Percentiles rank a stretch among this genome's conserved stretches.
Conservation (phyloP, 2,888 invertebrate species). For the Hypolimnas misippus region DNA sequence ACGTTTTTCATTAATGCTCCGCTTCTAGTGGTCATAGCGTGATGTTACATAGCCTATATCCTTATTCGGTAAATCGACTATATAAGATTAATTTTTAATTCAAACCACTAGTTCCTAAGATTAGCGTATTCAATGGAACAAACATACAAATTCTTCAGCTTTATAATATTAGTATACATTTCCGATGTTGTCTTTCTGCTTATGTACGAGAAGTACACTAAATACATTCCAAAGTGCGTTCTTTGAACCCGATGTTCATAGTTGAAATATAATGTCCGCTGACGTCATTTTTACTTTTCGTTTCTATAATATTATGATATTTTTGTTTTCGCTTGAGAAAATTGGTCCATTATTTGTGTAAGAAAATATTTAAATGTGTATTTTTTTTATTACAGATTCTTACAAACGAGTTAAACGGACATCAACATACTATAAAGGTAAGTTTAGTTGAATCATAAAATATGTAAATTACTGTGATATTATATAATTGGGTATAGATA, state of each 20-base stretch:
- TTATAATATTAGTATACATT: background rate
- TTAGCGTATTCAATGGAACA: too few species aligned
- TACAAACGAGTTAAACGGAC: constrained; percentile 3
- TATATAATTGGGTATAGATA: too few species aligned
- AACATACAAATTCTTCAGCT: too few species aligned
- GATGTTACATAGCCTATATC: too few species aligned
- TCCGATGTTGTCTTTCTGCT: background rate
- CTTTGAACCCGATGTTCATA: constrained; percentile 33
- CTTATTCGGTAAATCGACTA: too few species aligned
- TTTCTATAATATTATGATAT: background rate
- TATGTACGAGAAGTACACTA: constrained; percentile 10
- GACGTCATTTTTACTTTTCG: constrained; percentile 17
- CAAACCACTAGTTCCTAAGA: too few species aligned
- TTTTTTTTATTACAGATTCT: constrained; percentile 34
- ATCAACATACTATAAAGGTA: constrained; percentile 33
- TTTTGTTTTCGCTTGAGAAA: background rate
- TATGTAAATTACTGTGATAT: too few species aligned
- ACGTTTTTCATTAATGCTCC: too few species aligned
- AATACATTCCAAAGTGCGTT: constrained; percentile 34
- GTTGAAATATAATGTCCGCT: constrained; percentile 31
- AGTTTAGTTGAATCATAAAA: constrained; percentile 10
- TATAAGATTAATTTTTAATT: too few species aligned
- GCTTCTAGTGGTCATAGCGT: too few species aligned
- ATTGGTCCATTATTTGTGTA: background rate
- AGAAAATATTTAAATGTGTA: background rate